Evolutionary conservation across 2,888 invertebrate species (phyloP).

Genomic region (Listrodromus nycthemerus): DNA sequence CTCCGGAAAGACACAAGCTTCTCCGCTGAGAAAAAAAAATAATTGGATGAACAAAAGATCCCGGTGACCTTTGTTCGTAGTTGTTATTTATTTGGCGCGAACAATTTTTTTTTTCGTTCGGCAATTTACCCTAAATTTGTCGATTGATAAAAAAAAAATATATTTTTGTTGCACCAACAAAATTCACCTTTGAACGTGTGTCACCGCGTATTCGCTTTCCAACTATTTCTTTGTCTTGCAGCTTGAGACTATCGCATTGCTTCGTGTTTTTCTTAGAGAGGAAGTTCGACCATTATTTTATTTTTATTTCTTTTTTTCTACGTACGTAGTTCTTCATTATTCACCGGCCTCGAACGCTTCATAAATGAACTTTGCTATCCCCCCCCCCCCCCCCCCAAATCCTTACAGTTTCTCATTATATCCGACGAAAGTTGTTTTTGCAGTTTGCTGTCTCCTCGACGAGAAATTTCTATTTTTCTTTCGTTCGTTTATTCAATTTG

Average conservation of each 20-base stretch:
- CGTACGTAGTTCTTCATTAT: not conserved
- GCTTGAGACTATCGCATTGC: not conserved
- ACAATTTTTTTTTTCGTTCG: too few species aligned
- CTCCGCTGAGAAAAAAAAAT: too few species aligned
- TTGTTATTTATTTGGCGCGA: too few species aligned
- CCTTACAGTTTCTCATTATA: not conserved
- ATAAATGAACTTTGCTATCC: conserved; percentile 21
- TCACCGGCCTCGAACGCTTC: not conserved
- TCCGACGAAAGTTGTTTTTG: not conserved
- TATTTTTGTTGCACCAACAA: too few species aligned
- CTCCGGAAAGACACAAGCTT: not conserved
- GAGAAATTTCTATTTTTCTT: not conserved
- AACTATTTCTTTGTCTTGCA: too few species aligned
- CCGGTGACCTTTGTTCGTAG: too few species aligned
- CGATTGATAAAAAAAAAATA: too few species aligned
- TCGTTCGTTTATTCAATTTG: not conserved
- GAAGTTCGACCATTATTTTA: conserved; percentile 20
- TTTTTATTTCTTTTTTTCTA: not conserved
- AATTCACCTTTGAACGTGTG: too few species aligned
- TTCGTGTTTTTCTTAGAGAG: not conserved
- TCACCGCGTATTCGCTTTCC: too few species aligned
- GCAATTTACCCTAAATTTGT: too few species aligned
- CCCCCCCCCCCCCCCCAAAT: not conserved
- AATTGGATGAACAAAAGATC: too few species aligned
- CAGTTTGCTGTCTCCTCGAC: not conserved